Evolutionary conservation across 2,888 invertebrate genomes (phyloP).

Genomic region (Trachelus troglodyta): DNA sequence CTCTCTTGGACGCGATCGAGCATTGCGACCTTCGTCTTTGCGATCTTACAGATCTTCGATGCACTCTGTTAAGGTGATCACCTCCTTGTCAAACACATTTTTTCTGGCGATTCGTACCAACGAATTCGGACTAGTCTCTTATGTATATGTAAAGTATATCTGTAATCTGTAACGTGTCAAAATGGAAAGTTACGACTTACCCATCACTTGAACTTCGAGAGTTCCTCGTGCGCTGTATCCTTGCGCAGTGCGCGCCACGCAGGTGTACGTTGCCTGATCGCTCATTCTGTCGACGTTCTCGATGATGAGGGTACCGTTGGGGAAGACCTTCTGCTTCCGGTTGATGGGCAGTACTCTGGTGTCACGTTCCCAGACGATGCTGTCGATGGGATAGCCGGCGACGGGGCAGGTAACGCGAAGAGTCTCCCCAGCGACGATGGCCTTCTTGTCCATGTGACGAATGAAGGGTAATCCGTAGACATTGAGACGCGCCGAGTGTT

Average conservation of each 20-base stretch:
- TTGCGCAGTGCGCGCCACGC: constrained; percentile 91
- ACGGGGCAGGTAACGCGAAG: constrained; percentile 92
- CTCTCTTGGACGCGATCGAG: neutral
- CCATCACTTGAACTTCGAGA: constrained; percentile 95
- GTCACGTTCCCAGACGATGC: constrained; percentile 95
- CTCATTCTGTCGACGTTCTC: constrained; percentile 92
- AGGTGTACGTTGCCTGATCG: constrained; percentile 94
- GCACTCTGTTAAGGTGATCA: neutral
- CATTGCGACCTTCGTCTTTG: neutral
- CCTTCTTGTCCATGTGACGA: constrained; percentile 91
- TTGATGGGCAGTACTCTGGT: constrained; percentile 90
- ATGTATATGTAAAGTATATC: neutral
- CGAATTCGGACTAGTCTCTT: neutral
- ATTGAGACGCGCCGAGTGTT: constrained; percentile 87
- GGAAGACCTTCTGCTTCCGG: constrained; percentile 93
- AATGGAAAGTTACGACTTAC: constrained; percentile 73
- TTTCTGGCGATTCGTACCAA: neutral
- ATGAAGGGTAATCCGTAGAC: constrained; percentile 92
- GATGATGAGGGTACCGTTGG: constrained; percentile 92
- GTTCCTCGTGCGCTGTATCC: constrained; percentile 90
- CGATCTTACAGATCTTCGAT: neutral
- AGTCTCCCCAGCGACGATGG: constrained; percentile 91
- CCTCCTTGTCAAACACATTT: neutral
- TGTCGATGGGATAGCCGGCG: constrained; percentile 93
- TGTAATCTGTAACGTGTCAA: neutral